These are phyloP conservation scores for Megaleporinus macrocephalus DNA, from an alignment of 2,113 vertebrate species.

Conservation along the genomic window DNA sequence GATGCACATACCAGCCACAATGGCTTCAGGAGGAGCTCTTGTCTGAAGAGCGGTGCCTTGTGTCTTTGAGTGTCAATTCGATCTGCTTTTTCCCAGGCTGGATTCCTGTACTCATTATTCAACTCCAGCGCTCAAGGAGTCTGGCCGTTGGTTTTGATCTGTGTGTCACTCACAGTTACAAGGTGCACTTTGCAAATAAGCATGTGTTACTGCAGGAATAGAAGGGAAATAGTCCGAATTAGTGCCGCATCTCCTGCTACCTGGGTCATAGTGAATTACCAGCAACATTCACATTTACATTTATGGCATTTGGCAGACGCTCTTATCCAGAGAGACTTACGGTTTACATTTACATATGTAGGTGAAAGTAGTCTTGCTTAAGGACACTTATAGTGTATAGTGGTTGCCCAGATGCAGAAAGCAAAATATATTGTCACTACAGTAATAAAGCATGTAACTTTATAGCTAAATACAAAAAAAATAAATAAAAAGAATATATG, in stretches of 20 bases:
- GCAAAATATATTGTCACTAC: background rate
- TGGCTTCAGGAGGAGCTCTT: conserved; percentile 33
- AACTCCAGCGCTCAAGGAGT: conserved; percentile 12
- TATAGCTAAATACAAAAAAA: no score
- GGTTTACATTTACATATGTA: no score
- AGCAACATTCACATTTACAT: no score
- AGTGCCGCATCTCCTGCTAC: background rate
- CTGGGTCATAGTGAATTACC: background rate
- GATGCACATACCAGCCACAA: conserved; percentile 16
- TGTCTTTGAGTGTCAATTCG: conserved; percentile 45
- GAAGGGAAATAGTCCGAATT: background rate
- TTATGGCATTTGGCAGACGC: no score
- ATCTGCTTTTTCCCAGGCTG: conserved; percentile 43
- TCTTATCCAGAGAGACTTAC: no score
- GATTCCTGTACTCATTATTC: conserved; percentile 35
- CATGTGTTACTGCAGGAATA: background rate
- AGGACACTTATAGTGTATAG: no score
- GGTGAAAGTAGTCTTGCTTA: no score
- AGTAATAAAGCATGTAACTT: background rate
- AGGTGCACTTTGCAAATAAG: conserved; percentile 14
- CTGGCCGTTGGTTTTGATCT: conserved; percentile 33
- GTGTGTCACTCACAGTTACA: background rate
- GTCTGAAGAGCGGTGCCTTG: conserved; percentile 43
- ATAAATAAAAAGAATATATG: background rate
- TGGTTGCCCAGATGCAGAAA: no score